Conservation (phyloP, 2,113 vertebrate species). For the Clarias gariepinus region DNA sequence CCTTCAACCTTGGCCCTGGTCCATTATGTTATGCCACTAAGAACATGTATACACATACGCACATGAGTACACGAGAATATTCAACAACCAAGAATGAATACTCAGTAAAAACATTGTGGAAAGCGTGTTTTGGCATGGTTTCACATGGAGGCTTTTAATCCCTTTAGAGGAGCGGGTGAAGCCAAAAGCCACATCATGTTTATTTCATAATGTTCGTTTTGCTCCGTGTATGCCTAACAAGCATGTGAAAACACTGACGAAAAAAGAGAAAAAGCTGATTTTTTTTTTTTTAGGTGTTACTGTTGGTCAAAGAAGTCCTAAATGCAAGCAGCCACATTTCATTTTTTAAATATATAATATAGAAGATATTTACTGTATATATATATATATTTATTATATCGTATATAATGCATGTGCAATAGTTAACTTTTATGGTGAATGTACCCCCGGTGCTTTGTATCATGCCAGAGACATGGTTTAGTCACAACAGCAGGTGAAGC, state of each 20-base stretch:
- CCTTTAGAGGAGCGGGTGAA: neutral
- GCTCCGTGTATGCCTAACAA: neutral
- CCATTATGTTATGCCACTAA: neutral
- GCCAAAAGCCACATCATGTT: neutral
- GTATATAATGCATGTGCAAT: neutral
- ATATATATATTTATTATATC: no score
- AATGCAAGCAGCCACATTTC: neutral
- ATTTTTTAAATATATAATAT: neutral
- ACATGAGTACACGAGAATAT: constrained; percentile 13
- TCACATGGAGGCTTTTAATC: neutral
- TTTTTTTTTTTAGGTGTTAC: neutral
- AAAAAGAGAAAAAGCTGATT: neutral
- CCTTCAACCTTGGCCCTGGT: neutral
- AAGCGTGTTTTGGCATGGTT: neutral
- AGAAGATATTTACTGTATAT: no score
- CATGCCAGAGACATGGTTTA: neutral
- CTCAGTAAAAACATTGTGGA: constrained; percentile 17
- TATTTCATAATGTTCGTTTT: neutral
- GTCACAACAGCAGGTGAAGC: constrained; percentile 7
- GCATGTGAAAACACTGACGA: neutral
- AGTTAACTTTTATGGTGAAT: neutral
- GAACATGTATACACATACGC: neutral
- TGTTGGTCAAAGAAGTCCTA: neutral
- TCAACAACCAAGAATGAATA: neutral
- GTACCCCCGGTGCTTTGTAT: neutral